A percentile compares a stretch with the other conserved stretches of the same genome.
These are phyloP conservation scores for Tiliacea citrago DNA, from an alignment of 2,888 invertebrate species.

Conservation along the genomic window DNA sequence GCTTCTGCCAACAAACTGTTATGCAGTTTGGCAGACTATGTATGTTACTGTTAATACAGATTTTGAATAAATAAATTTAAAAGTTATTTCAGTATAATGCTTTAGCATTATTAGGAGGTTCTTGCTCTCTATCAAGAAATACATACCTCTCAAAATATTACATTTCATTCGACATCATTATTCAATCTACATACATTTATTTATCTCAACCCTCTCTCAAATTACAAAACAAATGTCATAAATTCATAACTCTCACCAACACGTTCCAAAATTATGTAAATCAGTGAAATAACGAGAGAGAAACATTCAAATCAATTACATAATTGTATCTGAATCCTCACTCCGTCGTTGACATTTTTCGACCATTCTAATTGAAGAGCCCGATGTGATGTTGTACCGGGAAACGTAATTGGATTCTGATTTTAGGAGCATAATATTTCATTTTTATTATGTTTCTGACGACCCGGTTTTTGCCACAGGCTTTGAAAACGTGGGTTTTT, in stretches of 20 bases:
- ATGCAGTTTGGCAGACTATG: too few species aligned
- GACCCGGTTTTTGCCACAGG: slow-evolving; percentile 15
- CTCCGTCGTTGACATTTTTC: slow-evolving; percentile 60
- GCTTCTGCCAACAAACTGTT: too few species aligned
- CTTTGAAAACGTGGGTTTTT: slow-evolving; percentile 4
- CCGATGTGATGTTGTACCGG: slow-evolving; percentile 46
- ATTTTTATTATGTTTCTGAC: slow-evolving; percentile 53
- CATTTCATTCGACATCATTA: not conserved
- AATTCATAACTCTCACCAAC: not conserved
- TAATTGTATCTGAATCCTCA: slow-evolving; percentile 57
- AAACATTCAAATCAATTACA: slow-evolving; percentile 55
- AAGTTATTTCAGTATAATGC: too few species aligned
- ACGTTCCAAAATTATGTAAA: slow-evolving; percentile 35
- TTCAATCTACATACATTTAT: slow-evolving; percentile 1
- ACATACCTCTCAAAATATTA: not conserved
- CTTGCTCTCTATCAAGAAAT: not conserved
- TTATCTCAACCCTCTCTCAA: not conserved
- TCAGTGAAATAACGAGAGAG: slow-evolving; percentile 22
- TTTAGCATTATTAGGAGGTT: too few species aligned
- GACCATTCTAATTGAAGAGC: slow-evolving; percentile 58
- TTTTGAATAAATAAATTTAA: too few species aligned
- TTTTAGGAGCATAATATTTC: slow-evolving; percentile 60
- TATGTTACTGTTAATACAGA: too few species aligned
- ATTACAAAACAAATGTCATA: slow-evolving; percentile 18
- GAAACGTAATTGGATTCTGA: slow-evolving; percentile 63